Evolutionary conservation across 2,797 vertebrate genomes (phyloP).

Genomic region (Chromobotia macracanthus): DNA sequence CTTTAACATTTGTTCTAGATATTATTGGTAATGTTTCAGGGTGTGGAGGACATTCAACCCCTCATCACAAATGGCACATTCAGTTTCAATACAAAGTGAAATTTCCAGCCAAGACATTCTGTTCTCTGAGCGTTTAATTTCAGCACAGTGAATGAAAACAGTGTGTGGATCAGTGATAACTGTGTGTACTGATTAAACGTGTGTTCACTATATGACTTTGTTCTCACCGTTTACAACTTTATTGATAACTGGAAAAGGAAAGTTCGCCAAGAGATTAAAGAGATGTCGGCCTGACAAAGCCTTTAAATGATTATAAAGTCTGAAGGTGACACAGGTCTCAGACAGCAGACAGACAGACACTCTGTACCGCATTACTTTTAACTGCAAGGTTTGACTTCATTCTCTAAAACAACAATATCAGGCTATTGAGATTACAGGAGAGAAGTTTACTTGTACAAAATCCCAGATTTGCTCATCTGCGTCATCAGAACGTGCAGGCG

Average conservation of each 20-base stretch:
- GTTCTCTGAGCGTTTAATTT: slow-evolving; percentile 14
- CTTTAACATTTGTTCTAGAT: neutral
- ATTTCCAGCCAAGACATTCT: slow-evolving; percentile 12
- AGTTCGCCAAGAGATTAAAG: neutral
- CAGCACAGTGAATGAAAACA: neutral
- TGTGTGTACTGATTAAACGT: neutral
- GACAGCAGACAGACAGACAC: too few relatives aligned
- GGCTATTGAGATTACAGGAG: too few relatives aligned
- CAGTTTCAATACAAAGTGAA: neutral
- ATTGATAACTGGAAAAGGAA: neutral
- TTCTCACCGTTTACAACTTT: slow-evolving; percentile 10
- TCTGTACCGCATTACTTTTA: too few relatives aligned
- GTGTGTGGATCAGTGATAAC: neutral
- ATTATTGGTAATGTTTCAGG: slow-evolving; percentile 14
- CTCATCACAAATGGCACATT: slow-evolving; percentile 35
- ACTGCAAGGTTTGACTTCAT: too few relatives aligned
- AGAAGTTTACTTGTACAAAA: too few relatives aligned
- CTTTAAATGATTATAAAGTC: too few relatives aligned
- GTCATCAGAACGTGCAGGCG: too few relatives aligned
- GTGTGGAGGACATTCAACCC: slow-evolving; percentile 20
- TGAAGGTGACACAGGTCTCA: too few relatives aligned
- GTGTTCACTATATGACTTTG: neutral
- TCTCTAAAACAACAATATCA: too few relatives aligned
- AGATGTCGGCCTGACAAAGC: too few relatives aligned
- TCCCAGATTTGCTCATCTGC: too few relatives aligned